Evolutionary conservation across 2,797 vertebrate genomes (phyloP), one percentile per base, ranked within the genome.

Genomic region (Adelosebastes latens): DNA sequence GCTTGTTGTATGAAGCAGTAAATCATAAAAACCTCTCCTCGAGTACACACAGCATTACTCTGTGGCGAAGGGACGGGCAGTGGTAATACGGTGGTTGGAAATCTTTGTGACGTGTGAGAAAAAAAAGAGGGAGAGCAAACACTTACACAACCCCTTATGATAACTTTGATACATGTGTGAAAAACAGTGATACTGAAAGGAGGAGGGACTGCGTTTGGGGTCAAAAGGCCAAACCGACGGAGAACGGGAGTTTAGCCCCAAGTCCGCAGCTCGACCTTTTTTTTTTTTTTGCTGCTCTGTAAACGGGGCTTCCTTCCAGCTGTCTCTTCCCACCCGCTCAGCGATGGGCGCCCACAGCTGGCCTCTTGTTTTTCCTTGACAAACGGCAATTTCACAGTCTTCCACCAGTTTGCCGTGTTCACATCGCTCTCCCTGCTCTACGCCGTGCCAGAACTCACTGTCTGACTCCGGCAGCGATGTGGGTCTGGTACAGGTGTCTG

Each of bases 291-390:
- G 76, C 93, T 84, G 87, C 86, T 91, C 90, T 91, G 88, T 75
- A 94, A 91, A 93, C 83, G 94, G 92, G 94, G 95, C 96, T 96
- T 96, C 95, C 95, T 97, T 95, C 96, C 97, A 97, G 97, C 97
- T 97, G 97, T 97, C 89, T 91, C 81, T 92, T 91, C 90, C 89
- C 93, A 91, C 89, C 88, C 84, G 81, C 87, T 85, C 89, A 61
- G 94, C 96, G 95, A 97, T 96, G 96, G 96, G 96, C 96, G 92
- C 92, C 93, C 96, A 97, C 98, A 98, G 97, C 97, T 98, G 98
- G 94, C 86, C 91, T 89, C 92, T 91, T 93, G 93, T 95, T 96
- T 94, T 97, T 96, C 97, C 95, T 87, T 79, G 92, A 95, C 95
- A 95, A 95, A 93, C 92, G 62, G 90, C 89, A 93, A 96, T 96